Evolutionary conservation across 2,797 vertebrate genomes (phyloP).

Genomic region (Oreochromis grahami): DNA sequence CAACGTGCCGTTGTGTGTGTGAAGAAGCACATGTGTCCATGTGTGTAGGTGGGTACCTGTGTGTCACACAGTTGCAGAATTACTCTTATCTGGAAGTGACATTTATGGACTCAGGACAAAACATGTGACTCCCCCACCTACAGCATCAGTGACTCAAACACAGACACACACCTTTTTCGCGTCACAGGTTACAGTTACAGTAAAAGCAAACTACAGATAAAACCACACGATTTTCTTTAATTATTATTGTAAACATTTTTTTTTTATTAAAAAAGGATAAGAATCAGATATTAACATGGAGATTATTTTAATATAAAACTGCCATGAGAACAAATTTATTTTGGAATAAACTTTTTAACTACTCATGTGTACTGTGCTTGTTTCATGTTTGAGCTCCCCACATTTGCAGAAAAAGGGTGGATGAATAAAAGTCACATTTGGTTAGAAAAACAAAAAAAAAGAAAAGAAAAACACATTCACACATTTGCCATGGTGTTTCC

Average conservation of each 20-base stretch:
- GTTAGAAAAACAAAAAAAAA: neutral
- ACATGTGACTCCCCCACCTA: slow-evolving; percentile 72
- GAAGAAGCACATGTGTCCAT: neutral
- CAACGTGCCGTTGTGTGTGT: neutral
- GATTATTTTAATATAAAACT: neutral
- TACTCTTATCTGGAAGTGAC: slow-evolving; percentile 62
- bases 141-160: slow-evolving; percentile 51
- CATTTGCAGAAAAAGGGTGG: neutral
- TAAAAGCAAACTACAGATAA: neutral
- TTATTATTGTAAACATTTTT: neutral
- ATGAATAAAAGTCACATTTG: slow-evolving; percentile 5
- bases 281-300: neutral
- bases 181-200: slow-evolving; percentile 23
- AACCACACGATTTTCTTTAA: neutral
- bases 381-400: neutral
- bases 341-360: slow-evolving; percentile 22
- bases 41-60: neutral
- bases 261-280: neutral
- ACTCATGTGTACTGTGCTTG: neutral
- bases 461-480: slow-evolving; percentile 23
- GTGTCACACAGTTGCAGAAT: slow-evolving; percentile 13
- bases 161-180: neutral
- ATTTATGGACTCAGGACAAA: slow-evolving; percentile 59
- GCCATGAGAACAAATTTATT: neutral
- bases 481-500: slow-evolving; percentile 57